A percentile compares a stretch with the other conserved stretches of the same genome.
Evolutionary conservation across 2,797 vertebrate species (phyloP).

Genomic region (Distichodus sexfasciatus): DNA sequence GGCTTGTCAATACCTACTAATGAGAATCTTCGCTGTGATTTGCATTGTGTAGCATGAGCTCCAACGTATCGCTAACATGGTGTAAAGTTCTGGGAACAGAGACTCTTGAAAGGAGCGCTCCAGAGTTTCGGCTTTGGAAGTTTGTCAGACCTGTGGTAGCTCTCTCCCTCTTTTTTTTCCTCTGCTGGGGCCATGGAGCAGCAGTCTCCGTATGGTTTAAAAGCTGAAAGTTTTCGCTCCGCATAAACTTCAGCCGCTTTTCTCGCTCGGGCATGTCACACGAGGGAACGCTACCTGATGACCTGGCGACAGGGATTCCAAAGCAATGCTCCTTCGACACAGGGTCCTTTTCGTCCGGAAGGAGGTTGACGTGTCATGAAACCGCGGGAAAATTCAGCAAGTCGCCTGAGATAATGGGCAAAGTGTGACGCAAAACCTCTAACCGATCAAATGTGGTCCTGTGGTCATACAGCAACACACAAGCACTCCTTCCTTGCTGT

Average conservation of each 20-base stretch:
- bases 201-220: constrained; percentile 38
- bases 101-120: constrained; percentile 57
- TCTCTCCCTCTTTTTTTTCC: constrained; percentile 4
- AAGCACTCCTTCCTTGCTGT: constrained; percentile 14
- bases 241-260: constrained; percentile 6
- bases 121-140: constrained; percentile 51
- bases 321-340: constrained; percentile 18
- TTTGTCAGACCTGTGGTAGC: constrained; percentile 54
- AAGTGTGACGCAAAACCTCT: constrained; percentile 36
- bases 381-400: constrained; percentile 34
- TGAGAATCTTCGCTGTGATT: constrained; percentile 77
- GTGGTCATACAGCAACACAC: constrained; percentile 19
- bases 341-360: constrained; percentile 23
- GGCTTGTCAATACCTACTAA: constrained; percentile 76
- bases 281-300: constrained; percentile 14
- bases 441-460: constrained; percentile 35
- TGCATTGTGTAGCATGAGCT: constrained; percentile 63
- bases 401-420: constrained; percentile 37
- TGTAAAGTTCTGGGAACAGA: constrained; percentile 70
- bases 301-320: constrained; percentile 36
- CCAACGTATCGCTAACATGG: constrained; percentile 68
- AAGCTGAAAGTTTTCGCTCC: constrained; percentile 34
- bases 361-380: constrained; percentile 20
- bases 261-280: constrained; percentile 7
- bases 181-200: constrained; percentile 22